Evolutionary conservation across 2,797 vertebrate species (phyloP), one percentile per base, ranked within the genome.

Genomic region (Lemur catta): DNA sequence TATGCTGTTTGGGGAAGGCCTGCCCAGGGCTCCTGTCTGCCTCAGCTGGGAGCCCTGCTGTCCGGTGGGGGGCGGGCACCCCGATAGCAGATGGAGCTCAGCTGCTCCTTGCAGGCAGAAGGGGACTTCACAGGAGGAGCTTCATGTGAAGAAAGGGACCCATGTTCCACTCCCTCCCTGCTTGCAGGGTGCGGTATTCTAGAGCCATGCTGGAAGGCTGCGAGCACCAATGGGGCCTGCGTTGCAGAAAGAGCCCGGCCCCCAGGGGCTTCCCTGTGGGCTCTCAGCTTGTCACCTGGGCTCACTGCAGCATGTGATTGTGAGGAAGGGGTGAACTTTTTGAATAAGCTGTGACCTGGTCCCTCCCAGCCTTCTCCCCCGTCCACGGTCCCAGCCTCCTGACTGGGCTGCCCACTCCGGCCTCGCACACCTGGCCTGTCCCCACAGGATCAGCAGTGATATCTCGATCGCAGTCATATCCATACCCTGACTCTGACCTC

Each of bases 241-340:
- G 3, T 0, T 12, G 12, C n/a, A 48, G 7, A 82, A 72, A 85
- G 33, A 6, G 14, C 4, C 8, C 41, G 15, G 52, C 3, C 7
- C 33, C 7, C 15, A 10, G 18, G 4, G 33, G 33, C 7, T 28
- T 50, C 72, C 72, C 20, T 0, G 1, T 1, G 50, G 71, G 2
- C 24, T 33, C 38, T 71, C 59, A 20, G n/a, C 9, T 0, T 38
- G 6, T 67, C 52, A 20, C 2, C 5, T 4, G 22, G 30, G 22
- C 30, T 46, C 10, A 2, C 4, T 30, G 4, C 0, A 0, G 13
- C 12, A 20, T 10, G 35, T 1, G 14, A 12, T 4, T 22, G n/a
- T 41, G 76, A 35, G 3, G 28, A 55, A 4, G 20, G 46, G 26
- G 5, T 26, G 8, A 33, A 7, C 33, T 33, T 81, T 10, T 22